Base-by-base conservation (phyloP, 2,113 vertebrate genomes). In the Onychostruthus taczanowskii region DNA sequence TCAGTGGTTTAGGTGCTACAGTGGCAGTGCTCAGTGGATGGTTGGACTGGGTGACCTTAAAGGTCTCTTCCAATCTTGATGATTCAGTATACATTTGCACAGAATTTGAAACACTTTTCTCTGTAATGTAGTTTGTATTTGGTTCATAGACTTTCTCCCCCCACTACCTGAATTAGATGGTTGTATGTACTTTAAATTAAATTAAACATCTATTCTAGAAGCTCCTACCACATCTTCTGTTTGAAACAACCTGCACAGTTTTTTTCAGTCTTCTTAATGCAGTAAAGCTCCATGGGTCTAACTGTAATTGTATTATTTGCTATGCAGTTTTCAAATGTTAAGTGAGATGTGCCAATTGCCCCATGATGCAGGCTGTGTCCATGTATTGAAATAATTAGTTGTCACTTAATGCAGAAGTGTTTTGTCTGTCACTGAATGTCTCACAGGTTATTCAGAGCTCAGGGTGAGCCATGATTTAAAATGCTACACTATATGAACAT, bases 151-250 rank as follows among this genome's bases (percentile, higher is more conserved):
- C 10, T 69, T 86, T 79, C 27, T 61, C 2, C 4, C 10, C 5
- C 0, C 2, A 9, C 6, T 11, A 1, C 13, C 12, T 0, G 0
- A 49, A 18, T 15, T 33, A 75, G 8, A n/a, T 41, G 21, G 5
- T 44, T 90, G 18, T 75, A 44, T 10, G 9, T 67, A 77, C 23
- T 63, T 31, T 33, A 37, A 84, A 59, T 72, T 4, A 87, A 67
- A 80, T 89, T 49, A 70, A 92, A 52, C 7, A 64, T 43, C 84
- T 87, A 43, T 84, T 81, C 50, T 73, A 37, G 39, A 53, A 64
- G 24, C 2, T 41, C 37, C 23, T 44, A 26, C 11, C 79, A 37
- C 4, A 28, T 63, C 76, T 89, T 70, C 31, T 37, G 10, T 44
- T 76, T 69, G 24, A 92, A 95, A 69, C 6, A 94, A 27, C 22